Percentiles rank a stretch among this genome's conserved stretches.
These are phyloP conservation scores for Pristis pectinata DNA, from an alignment of 2,797 vertebrate genomes.

Conservation along the genomic window DNA sequence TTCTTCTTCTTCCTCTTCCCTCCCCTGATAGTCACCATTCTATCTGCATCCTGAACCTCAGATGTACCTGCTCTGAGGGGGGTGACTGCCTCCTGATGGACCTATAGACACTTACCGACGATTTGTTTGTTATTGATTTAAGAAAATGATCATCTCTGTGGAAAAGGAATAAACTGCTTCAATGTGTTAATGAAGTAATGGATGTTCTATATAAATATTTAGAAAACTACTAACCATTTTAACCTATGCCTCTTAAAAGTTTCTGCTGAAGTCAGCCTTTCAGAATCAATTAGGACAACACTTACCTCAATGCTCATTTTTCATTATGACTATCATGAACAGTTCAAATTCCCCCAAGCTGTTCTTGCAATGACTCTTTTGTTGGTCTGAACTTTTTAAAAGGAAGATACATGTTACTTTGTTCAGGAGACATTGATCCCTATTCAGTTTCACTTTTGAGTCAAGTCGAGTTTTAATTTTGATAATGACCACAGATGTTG, in stretches of 20 bases:
- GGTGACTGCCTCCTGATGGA: no score
- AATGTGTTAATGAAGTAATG: neutral
- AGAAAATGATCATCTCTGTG: neutral
- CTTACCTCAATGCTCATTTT: neutral
- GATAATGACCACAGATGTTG: neutral
- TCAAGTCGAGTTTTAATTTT: conserved; percentile 30
- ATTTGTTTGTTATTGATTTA: neutral
- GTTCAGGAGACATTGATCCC: neutral
- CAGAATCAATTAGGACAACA: neutral
- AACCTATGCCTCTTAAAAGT: conserved; percentile 2
- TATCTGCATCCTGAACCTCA: no score
- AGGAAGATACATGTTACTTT: neutral
- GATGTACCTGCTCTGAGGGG: no score
- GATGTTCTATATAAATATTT: neutral
- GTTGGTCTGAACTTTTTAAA: neutral
- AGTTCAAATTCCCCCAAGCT: neutral
- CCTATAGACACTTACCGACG: neutral
- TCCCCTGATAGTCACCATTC: no score
- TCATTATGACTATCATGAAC: neutral
- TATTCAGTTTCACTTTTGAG: no score
- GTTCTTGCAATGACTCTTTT: neutral
- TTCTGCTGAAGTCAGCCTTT: neutral
- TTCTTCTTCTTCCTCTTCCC: no score
- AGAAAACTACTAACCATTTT: neutral
- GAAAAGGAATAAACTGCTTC: neutral